Evolutionary conservation across 2,113 vertebrate genomes (phyloP).

Genomic region (Atlantisia rogersi): DNA sequence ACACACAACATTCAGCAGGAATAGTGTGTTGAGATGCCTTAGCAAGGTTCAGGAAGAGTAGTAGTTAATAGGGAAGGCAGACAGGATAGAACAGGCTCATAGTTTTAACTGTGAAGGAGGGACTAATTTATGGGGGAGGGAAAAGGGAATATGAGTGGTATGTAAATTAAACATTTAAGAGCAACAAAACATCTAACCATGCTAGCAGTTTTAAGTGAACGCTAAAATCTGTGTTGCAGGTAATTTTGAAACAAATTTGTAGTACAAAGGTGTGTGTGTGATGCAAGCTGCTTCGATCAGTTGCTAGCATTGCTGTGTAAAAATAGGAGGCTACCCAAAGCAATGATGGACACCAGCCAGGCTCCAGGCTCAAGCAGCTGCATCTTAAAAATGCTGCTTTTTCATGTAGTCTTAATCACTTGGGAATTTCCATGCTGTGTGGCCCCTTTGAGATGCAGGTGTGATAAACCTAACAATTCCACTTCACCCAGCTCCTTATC

Average conservation of each 20-base stretch:
- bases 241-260: neutral
- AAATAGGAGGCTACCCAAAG: neutral
- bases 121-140: neutral
- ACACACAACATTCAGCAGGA: neutral
- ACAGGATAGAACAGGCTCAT: neutral
- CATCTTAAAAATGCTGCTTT: neutral
- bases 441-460: neutral
- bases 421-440: neutral
- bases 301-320: accelerated
- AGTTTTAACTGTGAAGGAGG: neutral
- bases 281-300: neutral
- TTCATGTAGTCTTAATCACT: neutral
- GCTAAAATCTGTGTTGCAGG: accelerated
- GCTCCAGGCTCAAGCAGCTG: neutral
- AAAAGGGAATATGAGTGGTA: neutral
- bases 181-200: neutral
- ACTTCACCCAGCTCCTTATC: neutral
- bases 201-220: neutral
- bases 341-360: neutral
- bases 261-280: neutral
- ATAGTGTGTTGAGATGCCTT: neutral
- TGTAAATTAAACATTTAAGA: neutral
- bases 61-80: neutral
- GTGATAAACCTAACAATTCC: neutral
- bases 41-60: neutral